Conservation (phyloP, 2,113 vertebrate genomes). For the Gadus chalcogrammus region DNA sequence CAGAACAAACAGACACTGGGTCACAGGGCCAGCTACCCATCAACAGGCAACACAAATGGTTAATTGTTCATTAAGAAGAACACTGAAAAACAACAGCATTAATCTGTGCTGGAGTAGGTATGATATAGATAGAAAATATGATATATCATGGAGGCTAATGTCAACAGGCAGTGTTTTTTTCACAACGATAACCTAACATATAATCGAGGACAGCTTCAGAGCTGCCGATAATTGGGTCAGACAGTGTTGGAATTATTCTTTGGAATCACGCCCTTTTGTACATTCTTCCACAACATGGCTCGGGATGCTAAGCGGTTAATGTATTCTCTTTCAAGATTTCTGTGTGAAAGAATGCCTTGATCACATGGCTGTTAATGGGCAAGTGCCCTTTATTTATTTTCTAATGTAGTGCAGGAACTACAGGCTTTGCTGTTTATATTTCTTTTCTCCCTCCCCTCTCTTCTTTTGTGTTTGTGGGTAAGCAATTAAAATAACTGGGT, state of each 20-base stretch:
- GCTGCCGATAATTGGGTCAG: slow-evolving; percentile 30
- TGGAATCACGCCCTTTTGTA: slow-evolving; percentile 49
- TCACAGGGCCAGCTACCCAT: too few relatives aligned
- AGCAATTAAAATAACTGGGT: slow-evolving; percentile 79
- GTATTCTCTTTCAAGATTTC: slow-evolving; percentile 72
- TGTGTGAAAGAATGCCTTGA: slow-evolving; percentile 64
- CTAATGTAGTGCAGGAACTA: slow-evolving; percentile 46
- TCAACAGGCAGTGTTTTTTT: too few relatives aligned
- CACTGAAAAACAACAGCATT: too few relatives aligned
- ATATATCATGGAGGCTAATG: too few relatives aligned
- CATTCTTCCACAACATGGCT: slow-evolving; percentile 47
- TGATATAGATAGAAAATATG: too few relatives aligned
- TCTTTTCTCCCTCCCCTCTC: slow-evolving; percentile 23
- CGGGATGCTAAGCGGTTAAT: slow-evolving; percentile 56
- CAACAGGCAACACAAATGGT: too few relatives aligned
- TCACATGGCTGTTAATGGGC: slow-evolving; percentile 65
- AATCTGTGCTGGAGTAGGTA: too few relatives aligned
- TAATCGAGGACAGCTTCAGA: too few relatives aligned
- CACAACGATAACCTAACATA: too few relatives aligned
- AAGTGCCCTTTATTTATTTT: slow-evolving; percentile 62
- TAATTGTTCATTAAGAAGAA: too few relatives aligned
- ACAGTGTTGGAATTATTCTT: slow-evolving; percentile 46
- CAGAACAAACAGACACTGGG: too few relatives aligned
- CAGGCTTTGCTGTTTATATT: slow-evolving; percentile 58
- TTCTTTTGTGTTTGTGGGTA: slow-evolving; percentile 70